Conservation (phyloP, 2,888 invertebrate genomes). For the Nematopogon swammerdamellus region DNA sequence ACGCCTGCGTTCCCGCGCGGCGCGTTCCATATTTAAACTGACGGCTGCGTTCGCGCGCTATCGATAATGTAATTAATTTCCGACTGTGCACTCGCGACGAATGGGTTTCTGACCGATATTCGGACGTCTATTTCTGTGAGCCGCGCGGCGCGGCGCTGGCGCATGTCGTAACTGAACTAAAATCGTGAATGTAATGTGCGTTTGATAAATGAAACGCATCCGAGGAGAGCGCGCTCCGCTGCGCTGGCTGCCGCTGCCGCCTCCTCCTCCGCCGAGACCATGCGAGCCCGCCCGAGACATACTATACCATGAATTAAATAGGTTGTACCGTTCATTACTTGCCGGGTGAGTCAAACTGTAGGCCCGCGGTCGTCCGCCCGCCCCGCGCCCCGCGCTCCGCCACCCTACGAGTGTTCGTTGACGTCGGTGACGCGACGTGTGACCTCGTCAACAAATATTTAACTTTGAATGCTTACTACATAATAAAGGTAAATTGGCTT, state of each 20-base stretch:
- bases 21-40: not conserved
- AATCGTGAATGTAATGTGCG: slow-evolving; percentile 46
- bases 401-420: too few relatives aligned
- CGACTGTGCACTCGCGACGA: not conserved
- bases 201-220: slow-evolving; percentile 42
- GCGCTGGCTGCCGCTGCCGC: not conserved
- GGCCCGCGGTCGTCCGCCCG: not conserved
- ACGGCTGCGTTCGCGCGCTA: not conserved
- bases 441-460: not conserved
- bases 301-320: not conserved
- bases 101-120: slow-evolving; percentile 43
- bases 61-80: not conserved
- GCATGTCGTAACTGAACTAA: slow-evolving; percentile 48
- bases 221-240: slow-evolving; percentile 8
- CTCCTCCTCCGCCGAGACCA: too few relatives aligned
- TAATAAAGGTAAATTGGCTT: not conserved
- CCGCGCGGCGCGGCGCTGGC: slow-evolving; percentile 20
- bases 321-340: not conserved
- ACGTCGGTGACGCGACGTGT: not conserved
- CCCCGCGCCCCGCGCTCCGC: too few relatives aligned
- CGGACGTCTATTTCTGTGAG: slow-evolving; percentile 47
- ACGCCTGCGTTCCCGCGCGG: not conserved
- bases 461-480: too few relatives aligned
- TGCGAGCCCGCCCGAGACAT: not conserved
- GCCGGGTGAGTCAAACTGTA: not conserved